Conservation (phyloP, 2,888 invertebrate species). For the Caenorhabditis angaria region DNA sequence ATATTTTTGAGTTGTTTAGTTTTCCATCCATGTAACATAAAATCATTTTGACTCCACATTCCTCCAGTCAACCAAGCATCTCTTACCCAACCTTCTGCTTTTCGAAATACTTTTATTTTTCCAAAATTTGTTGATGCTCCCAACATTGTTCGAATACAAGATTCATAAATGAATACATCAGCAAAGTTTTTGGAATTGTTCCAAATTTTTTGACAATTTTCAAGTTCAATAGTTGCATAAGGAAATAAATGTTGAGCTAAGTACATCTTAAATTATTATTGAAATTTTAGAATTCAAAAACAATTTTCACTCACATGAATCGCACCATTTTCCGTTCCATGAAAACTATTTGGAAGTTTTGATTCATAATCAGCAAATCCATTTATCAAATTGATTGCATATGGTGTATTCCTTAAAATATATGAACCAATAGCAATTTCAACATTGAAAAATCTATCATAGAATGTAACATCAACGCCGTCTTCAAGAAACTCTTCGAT, state of each 20-base stretch:
- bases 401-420: constrained; percentile 31
- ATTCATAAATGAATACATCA: constrained; percentile 59
- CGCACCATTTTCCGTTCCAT: constrained; percentile 54
- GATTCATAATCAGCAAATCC: constrained; percentile 46
- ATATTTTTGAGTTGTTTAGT: constrained; percentile 19
- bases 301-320: constrained; percentile 31
- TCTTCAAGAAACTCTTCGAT: constrained; percentile 39
- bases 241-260: constrained; percentile 40
- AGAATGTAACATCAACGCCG: constrained; percentile 29
- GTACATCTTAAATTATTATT: constrained; percentile 22
- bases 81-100: constrained; percentile 44
- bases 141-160: constrained; percentile 56
- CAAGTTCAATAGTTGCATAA: constrained; percentile 15
- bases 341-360: constrained; percentile 41
- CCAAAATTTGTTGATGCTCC: constrained; percentile 45
- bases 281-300: neutral
- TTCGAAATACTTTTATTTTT: constrained; percentile 38
- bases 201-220: constrained; percentile 41
- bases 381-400: constrained; percentile 22
- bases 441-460: constrained; percentile 36
- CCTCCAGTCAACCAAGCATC: constrained; percentile 47
- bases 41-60: constrained; percentile 46
- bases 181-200: constrained; percentile 40
- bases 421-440: constrained; percentile 41
- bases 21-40: constrained; percentile 53